Percentiles rank a stretch among this genome's conserved stretches.
These are phyloP conservation scores for Parnassius apollo DNA, from an alignment of 2,888 invertebrate species.

Conservation along the genomic window DNA sequence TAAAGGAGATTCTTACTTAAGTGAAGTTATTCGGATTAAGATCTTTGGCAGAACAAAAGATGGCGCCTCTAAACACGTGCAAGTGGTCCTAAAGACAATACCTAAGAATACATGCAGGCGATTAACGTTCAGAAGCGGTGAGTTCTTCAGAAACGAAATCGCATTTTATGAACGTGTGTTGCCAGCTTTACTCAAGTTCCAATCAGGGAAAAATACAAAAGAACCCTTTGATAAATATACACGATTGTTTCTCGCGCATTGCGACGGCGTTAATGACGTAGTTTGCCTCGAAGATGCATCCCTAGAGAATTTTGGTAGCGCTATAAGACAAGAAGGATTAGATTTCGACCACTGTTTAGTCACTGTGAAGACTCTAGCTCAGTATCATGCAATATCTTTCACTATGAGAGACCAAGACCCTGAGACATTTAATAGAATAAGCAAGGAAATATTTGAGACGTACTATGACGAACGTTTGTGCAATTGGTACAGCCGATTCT, in stretches of 20 bases:
- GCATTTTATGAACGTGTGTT: slow-evolving; percentile 82
- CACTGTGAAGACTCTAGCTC: slow-evolving; percentile 76
- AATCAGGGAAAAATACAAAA: slow-evolving; percentile 52
- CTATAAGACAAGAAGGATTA: slow-evolving; percentile 74
- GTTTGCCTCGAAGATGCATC: slow-evolving; percentile 80
- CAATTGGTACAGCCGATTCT: slow-evolving; percentile 81
- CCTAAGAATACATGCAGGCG: slow-evolving; percentile 83
- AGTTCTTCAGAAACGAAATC: slow-evolving; percentile 87
- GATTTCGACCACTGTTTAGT: slow-evolving; percentile 72
- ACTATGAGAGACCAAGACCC: slow-evolving; percentile 81
- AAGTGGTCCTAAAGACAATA: slow-evolving; percentile 84
- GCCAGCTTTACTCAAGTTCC: slow-evolving; percentile 69
- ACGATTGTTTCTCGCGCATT: slow-evolving; percentile 64
- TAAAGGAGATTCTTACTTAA: slow-evolving; percentile 87
- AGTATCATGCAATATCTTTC: slow-evolving; percentile 82
- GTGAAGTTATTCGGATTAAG: slow-evolving; percentile 82
- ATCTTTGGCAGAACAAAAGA: slow-evolving; percentile 68
- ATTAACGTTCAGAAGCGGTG: slow-evolving; percentile 83
- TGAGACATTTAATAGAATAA: slow-evolving; percentile 65
- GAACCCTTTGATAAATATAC: slow-evolving; percentile 77
- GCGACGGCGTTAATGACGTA: slow-evolving; percentile 79
- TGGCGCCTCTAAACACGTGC: slow-evolving; percentile 54
- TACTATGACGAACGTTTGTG: slow-evolving; percentile 79
- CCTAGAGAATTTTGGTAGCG: slow-evolving; percentile 62
- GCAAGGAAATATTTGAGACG: slow-evolving; percentile 70